Evolutionary conservation across 2,888 invertebrate species (phyloP).

Genomic region (Cephus pygmeus): DNA sequence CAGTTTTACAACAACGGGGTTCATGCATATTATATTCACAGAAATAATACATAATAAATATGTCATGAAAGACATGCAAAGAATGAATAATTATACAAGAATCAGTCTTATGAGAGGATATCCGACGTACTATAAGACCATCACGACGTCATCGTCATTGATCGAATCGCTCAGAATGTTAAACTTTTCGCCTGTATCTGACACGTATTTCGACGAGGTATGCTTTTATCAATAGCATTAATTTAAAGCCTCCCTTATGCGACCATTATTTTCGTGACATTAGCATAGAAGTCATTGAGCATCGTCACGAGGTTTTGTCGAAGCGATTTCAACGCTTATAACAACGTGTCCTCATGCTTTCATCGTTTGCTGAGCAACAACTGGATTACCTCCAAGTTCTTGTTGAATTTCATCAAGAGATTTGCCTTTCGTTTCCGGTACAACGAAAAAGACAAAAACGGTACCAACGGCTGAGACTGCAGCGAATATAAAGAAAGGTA

Average conservation of each 20-base stretch:
- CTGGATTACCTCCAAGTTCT: constrained; percentile 49
- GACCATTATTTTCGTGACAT: not conserved
- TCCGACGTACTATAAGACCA: not conserved
- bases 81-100: constrained; percentile 23
- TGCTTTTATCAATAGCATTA: not conserved
- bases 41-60: not conserved
- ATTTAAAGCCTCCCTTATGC: not conserved
- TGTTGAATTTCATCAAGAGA: constrained; percentile 66
- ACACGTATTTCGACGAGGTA: not conserved
- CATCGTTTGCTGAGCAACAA: constrained; percentile 1
- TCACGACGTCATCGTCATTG: not conserved
- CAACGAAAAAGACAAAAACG: constrained; percentile 75
- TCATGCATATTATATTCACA: not conserved
- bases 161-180: not conserved
- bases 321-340: not conserved
- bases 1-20: constrained; percentile 1
- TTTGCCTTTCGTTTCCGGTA: constrained; percentile 71
- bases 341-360: not conserved
- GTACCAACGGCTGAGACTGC: constrained; percentile 74
- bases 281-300: not conserved
- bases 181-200: not conserved
- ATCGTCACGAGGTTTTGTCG: not conserved
- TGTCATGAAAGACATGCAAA: not conserved
- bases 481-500: constrained; percentile 82
- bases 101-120: constrained; percentile 33